Percentiles rank a stretch among this genome's conserved stretches.
Conservation (phyloP, 2,888 invertebrate genomes). For the Serripes groenlandicus region DNA sequence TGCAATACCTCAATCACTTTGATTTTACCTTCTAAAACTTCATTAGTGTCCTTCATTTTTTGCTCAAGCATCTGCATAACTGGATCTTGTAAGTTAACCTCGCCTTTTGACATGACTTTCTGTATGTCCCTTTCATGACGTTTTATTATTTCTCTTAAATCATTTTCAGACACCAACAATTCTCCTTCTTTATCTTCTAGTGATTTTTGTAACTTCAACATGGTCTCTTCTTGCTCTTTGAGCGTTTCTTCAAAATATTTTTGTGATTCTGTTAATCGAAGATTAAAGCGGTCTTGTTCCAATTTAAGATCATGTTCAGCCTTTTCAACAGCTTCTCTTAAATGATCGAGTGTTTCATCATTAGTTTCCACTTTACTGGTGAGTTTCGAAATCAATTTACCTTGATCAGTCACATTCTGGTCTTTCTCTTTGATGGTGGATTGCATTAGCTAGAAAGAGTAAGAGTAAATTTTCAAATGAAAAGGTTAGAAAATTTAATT, state of each 20-base stretch:
- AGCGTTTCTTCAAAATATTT: constrained; percentile 83
- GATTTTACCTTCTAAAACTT: constrained; percentile 82
- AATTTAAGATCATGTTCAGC: constrained; percentile 78
- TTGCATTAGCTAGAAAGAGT: constrained; percentile 84
- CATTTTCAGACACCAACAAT: constrained; percentile 77
- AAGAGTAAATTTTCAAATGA: not conserved
- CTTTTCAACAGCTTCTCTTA: constrained; percentile 78
- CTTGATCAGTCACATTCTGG: constrained; percentile 76
- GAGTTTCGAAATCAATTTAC: constrained; percentile 78
- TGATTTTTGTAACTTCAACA: constrained; percentile 70
- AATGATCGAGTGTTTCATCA: constrained; percentile 76
- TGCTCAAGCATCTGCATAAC: constrained; percentile 83
- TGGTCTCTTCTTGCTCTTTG: constrained; percentile 78
- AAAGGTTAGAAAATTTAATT: too few species aligned
- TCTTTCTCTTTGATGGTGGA: constrained; percentile 80
- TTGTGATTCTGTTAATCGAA: constrained; percentile 80
- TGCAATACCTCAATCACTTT: constrained; percentile 83
- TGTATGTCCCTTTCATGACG: constrained; percentile 82
- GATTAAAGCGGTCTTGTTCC: constrained; percentile 78
- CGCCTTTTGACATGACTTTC: constrained; percentile 79
- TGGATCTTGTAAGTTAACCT: constrained; percentile 80
- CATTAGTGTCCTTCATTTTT: constrained; percentile 82
- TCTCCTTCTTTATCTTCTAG: constrained; percentile 78
- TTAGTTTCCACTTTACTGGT: constrained; percentile 80
- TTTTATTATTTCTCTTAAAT: constrained; percentile 77